A percentile compares a stretch with the other conserved stretches of the same genome.
Evolutionary conservation across 23 tunicate species (phyloP).

Genomic region (Trididemnum miniatum): DNA sequence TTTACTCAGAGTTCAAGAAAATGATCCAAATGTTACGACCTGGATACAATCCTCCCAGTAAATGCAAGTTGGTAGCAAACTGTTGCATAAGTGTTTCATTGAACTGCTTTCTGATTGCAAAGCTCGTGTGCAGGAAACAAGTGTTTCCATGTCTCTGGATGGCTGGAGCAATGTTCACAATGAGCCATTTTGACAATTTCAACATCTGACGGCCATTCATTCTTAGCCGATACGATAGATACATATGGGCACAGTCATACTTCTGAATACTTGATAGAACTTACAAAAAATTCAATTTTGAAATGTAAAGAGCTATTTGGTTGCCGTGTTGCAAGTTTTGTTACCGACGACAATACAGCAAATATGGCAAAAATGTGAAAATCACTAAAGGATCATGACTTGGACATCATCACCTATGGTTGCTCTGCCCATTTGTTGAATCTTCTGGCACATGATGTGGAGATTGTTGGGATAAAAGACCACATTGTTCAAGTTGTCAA

Average conservation of each 20-base stretch:
- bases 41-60: not conserved
- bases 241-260: conserved; percentile 22
- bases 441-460: conserved; percentile 11
- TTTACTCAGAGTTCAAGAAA: too few relatives aligned
- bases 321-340: conserved; percentile 10
- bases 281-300: conserved; percentile 5
- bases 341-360: conserved; percentile 17
- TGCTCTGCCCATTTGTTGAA: conserved; percentile 24
- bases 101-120: too few relatives aligned
- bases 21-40: conserved; percentile 17
- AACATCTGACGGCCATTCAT: too few relatives aligned
- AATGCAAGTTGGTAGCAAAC: conserved; percentile 1
- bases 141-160: too few relatives aligned
- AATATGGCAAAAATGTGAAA: conserved; percentile 16
- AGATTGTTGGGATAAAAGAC: too few relatives aligned
- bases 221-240: not conserved
- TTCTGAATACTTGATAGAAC: conserved; percentile 7
- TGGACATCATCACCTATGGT: not conserved
- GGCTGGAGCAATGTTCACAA: conserved; percentile 11
- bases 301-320: conserved; percentile 12
- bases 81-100: not conserved
- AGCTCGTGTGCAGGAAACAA: too few relatives aligned
- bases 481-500: too few relatives aligned
- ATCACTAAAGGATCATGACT: too few relatives aligned
- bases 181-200: too few relatives aligned